A percentile compares a stretch with the other conserved stretches of the same genome.
Conservation (phyloP, 2,888 invertebrate genomes). For the Homarus gammarus region DNA sequence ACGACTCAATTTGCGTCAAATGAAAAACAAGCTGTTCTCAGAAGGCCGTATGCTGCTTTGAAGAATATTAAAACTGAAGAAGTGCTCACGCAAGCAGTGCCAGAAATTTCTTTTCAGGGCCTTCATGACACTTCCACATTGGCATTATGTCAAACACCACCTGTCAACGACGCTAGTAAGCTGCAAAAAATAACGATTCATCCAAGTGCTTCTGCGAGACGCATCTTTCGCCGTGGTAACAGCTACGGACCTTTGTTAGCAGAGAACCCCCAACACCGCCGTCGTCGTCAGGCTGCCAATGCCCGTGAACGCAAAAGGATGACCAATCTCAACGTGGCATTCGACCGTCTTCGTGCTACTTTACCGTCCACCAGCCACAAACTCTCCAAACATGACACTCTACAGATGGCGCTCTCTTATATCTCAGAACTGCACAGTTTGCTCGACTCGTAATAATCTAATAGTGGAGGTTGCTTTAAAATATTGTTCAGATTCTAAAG, state of each 20-base stretch:
- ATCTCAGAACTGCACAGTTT: constrained; percentile 19
- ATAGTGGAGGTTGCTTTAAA: no score
- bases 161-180: background rate
- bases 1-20: background rate
- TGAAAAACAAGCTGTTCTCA: background rate
- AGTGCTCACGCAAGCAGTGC: background rate
- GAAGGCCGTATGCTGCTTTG: background rate
- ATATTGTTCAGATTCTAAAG: no score
- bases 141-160: background rate
- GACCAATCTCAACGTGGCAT: constrained; percentile 46
- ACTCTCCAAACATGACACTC: constrained; percentile 53
- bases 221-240: background rate
- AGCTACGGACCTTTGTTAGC: background rate
- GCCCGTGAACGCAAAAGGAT: constrained; percentile 53
- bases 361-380: constrained; percentile 42
- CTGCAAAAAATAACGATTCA: background rate
- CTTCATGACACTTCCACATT: background rate
- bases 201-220: background rate
- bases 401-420: constrained; percentile 53
- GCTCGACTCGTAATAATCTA: no score
- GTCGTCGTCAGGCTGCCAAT: constrained; percentile 56
- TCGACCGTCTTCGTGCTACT: constrained; percentile 28
- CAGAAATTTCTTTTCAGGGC: background rate
- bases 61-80: background rate
- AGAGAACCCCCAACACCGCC: background rate